phyloP scores from a whole-genome alignment of 1,140 invertebrate species.

The Homarus americanus region DNA sequence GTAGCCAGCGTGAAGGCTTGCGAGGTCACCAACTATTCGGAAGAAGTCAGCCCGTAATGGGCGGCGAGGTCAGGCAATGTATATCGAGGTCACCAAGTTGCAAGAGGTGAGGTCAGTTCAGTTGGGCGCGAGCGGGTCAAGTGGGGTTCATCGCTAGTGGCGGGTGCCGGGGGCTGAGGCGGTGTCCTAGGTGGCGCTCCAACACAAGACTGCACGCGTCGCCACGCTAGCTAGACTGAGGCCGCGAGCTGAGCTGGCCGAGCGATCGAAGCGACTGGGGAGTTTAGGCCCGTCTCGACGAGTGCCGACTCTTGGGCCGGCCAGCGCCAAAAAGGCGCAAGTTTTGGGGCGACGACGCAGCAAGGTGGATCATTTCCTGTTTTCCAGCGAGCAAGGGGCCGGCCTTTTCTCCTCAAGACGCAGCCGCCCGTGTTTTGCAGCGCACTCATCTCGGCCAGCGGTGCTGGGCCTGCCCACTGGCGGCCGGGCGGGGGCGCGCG shows the following conservation, averaged over 20 bases:
- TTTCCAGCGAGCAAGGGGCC: constrained; percentile 73
- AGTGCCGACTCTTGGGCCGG: constrained; percentile 74
- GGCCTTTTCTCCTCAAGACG: constrained; percentile 74
- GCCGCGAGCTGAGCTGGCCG: constrained; percentile 73
- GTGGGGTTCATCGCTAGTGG: constrained; percentile 71
- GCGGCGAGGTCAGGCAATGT: constrained; percentile 71
- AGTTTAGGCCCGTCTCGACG: constrained; percentile 74
- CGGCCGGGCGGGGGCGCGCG: constrained; percentile 64
- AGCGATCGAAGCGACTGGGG: constrained; percentile 74
- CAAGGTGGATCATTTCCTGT: constrained; percentile 75
- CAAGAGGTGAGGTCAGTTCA: constrained; percentile 67
- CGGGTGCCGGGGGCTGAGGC: constrained; percentile 68
- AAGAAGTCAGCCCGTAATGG: constrained; percentile 67
- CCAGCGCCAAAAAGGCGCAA: constrained; percentile 74
- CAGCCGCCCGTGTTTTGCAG: constrained; percentile 72
- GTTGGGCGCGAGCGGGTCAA: constrained; percentile 69
- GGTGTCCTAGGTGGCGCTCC: constrained; percentile 61
- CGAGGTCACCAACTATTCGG: constrained; percentile 62
- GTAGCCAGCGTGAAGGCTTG: constrained; percentile 73
- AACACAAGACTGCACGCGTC: constrained; percentile 73
- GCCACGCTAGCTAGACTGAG: constrained; percentile 73
- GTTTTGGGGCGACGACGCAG: constrained; percentile 74
- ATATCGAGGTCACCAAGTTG: constrained; percentile 69
- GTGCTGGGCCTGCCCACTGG: constrained; percentile 68
- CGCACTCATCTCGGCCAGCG: constrained; percentile 68